Base-by-base conservation (phyloP, 2,888 invertebrate species). In the Eubasilissa splendida region DNA sequence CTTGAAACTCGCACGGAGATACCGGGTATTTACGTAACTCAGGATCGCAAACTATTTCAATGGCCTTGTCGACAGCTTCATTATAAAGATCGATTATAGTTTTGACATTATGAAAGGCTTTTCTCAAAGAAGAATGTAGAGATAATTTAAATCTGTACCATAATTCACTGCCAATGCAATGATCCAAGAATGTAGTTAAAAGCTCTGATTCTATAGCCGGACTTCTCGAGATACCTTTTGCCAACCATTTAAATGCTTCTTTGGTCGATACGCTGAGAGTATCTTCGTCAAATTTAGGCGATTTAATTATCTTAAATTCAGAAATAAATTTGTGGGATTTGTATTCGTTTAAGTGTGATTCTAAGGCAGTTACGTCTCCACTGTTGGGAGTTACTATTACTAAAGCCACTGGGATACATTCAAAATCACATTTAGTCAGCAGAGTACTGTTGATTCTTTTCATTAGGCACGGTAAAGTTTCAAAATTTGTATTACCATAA, bases 81-180 rank as follows among this genome's bases (percentile, higher is more conserved):
- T 96, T 96, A 85, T 94, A 94, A 71, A 95, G 88, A 76, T 88
- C 87, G 12, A 94, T 91, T 7, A 94, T 89, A 85, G 92, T 90
- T 85, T 90, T 86, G 76, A 94, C 91, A 85, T 92, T 90, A 84
- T 89, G 90, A 56, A 93, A 85, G 70, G 92, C 88, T 3, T 84
- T 84, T 82, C 87, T 86, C 84, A 92, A 89, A 68, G 90, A 87
- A 22, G 86, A 86, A 83, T 89, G 87, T 68, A 86, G 86, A 81
- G 88, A 87, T 65, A 86, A 85, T 85, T 87, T 88, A 59, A 94
- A 88, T 84, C 90, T 89, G 80, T 89, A 90, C 92, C 93, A 94
- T 83, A 94, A 89, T 87, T 93, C 93, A 80, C 91, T 91, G 5
- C 92, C 92, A 11, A 94, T 87, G 84, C 92, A 90, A 76, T 89